phyloP scores from a whole-genome alignment of 2,113 vertebrate genomes.

The Morone saxatilis region DNA sequence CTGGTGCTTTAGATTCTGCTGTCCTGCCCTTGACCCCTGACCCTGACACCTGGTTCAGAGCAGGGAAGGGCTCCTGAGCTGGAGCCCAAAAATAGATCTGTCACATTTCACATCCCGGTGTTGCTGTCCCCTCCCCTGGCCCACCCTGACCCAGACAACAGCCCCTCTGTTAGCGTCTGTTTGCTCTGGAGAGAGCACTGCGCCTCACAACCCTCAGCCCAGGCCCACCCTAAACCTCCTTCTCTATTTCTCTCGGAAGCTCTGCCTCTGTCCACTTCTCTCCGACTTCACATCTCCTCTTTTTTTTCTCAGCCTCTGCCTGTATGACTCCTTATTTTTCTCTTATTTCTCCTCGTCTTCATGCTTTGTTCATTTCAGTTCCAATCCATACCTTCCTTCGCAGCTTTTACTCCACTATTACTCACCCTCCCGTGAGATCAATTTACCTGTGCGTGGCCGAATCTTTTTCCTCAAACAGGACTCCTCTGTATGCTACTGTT shows the following conservation, averaged over 20 bases:
- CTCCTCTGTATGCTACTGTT: conserved; percentile 54
- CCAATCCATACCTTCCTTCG: conserved; percentile 41
- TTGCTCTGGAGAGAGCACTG: conserved; percentile 74
- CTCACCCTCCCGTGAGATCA: conserved; percentile 77
- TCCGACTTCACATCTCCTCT: conserved; percentile 34
- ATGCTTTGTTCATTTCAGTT: conserved; percentile 55
- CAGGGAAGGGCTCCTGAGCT: conserved; percentile 61
- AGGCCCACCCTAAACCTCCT: conserved; percentile 57
- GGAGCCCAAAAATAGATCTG: conserved; percentile 80
- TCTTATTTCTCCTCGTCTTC: conserved; percentile 36
- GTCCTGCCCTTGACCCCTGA: conserved; percentile 74
- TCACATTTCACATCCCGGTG: conserved; percentile 82
- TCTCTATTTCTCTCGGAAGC: conserved; percentile 35
- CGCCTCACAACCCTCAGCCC: conserved; percentile 40
- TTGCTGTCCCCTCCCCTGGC: conserved; percentile 74
- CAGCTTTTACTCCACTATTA: conserved; percentile 61
- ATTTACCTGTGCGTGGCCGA: conserved; percentile 79
- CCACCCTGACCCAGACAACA: conserved; percentile 72
- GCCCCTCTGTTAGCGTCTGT: conserved; percentile 77
- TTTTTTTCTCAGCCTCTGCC: conserved; percentile 26
- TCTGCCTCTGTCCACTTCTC: conserved; percentile 47
- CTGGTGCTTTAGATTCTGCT: conserved; percentile 48
- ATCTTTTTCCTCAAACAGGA: conserved; percentile 60
- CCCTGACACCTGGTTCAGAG: conserved; percentile 75
- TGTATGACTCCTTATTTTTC: conserved; percentile 30